Conservation (phyloP, 2,888 invertebrate species). For the Machimus atricapillus region DNA sequence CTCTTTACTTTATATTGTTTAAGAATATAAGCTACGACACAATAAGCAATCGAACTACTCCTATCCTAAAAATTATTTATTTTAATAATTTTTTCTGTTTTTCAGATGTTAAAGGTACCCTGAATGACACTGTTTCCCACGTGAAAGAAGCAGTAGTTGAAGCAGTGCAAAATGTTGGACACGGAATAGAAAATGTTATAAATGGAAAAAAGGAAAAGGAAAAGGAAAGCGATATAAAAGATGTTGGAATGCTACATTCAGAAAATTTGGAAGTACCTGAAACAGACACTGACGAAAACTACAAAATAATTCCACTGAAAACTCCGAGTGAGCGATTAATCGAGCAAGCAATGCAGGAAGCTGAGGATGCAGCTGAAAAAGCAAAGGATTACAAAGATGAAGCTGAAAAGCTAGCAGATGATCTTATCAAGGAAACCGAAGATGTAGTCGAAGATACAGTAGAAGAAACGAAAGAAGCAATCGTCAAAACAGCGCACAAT, state of each 20-base stretch:
- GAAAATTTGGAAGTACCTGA: background rate
- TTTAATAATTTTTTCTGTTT: constrained; percentile 24
- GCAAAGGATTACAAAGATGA: constrained; percentile 44
- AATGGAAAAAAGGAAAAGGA: constrained; percentile 33
- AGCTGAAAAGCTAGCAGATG: constrained; percentile 47
- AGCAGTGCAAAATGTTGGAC: constrained; percentile 47
- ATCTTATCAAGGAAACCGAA: constrained; percentile 47
- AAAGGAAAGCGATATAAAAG: constrained; percentile 21
- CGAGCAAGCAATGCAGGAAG: constrained; percentile 31
- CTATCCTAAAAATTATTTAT: background rate
- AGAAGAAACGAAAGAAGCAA: background rate
- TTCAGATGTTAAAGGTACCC: constrained; percentile 48
- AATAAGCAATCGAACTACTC: background rate
- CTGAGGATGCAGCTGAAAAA: constrained; percentile 46
- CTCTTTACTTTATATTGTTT: too few species aligned
- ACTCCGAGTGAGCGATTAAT: constrained; percentile 37
- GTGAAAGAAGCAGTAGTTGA: constrained; percentile 49
- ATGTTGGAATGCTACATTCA: constrained; percentile 22
- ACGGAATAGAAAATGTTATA: constrained; percentile 45
- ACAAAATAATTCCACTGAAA: constrained; percentile 47
- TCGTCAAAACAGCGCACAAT: background rate
- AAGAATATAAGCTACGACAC: too few species aligned
- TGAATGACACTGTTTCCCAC: constrained; percentile 46
- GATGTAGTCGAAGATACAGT: constrained; percentile 35
- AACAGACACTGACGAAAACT: background rate